Base-by-base conservation (phyloP, 2,888 invertebrate species). In the Gastrophysa polygoni region DNA sequence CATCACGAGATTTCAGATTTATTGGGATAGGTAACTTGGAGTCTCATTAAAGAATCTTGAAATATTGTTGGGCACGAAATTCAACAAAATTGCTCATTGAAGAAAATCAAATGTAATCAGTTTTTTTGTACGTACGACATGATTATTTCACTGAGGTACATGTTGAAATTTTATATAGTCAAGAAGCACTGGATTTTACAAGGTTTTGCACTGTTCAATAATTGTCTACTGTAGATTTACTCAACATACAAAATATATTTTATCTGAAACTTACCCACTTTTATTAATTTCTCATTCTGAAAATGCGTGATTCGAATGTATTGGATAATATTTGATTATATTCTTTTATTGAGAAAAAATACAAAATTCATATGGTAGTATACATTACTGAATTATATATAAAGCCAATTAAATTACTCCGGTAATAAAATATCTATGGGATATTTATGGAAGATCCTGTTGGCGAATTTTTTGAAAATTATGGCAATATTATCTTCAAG, bases 401-500 rank as follows among this genome's bases (percentile, higher is more conserved):
- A 24, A 1, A 38, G 1, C 29, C 10, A 10, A 14, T n/a, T 14
- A n/a, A 11, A 32, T 59, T 75, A 82, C 65, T 75, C 75, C 20
- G 87, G 87, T 59, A 87, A 73, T 55, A 88, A 74, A 8, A 84
- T 80, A 65, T 87, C 83, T 43, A 86, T 77, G 0, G 88, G 85
- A 75, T 85, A 88, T 63, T 84, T 84, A 32, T 84, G 81, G 66
- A 85, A 89, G 24, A 89, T 83, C 72, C 85, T 86, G 71, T 87
- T 87, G 1, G 86, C 82, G 46, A 88, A 85, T 16, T 83, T 82
- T 69, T 85, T 86, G 66, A 89, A 82, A 8, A 88, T 80, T 8
- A 82, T 81, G 0, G 85, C 83, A 48, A 89, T 83, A 0, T 85
- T 85, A 57, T 87, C 86, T 75, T 91, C 90, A 74, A 93, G 81